Percentiles rank a stretch among this genome's conserved stretches.
Conservation (phyloP, 2,888 invertebrate genomes). For the Horisme vitalbata region DNA sequence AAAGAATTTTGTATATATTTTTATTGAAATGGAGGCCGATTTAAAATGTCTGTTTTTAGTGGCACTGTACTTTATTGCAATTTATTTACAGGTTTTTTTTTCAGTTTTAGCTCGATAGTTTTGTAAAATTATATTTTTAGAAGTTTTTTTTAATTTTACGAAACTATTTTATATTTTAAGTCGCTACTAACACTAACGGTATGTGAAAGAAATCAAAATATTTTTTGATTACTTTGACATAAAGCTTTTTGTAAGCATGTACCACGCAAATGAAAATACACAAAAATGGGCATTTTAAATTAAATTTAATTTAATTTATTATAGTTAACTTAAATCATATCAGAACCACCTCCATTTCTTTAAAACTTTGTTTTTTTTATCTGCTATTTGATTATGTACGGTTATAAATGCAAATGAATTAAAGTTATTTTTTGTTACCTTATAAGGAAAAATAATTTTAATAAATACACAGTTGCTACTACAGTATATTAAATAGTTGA, state of each 20-base stretch:
- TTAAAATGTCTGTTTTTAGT: conserved; percentile 71
- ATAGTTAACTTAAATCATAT: conserved; percentile 20
- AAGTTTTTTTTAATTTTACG: conserved; percentile 44
- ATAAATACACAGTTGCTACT: too few relatives aligned
- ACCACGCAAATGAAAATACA: conserved; percentile 40
- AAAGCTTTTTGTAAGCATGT: conserved; percentile 51
- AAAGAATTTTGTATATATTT: conserved; percentile 24
- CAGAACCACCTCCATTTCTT: conserved; percentile 75
- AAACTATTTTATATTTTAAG: conserved; percentile 34
- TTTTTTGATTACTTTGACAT: conserved; percentile 54
- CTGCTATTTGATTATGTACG: conserved; percentile 10
- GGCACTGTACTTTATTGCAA: conserved; percentile 37
- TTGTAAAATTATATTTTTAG: conserved; percentile 48
- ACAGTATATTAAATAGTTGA: too few relatives aligned
- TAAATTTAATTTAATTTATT: conserved; percentile 27
- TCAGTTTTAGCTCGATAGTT: conserved; percentile 33
- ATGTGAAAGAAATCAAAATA: conserved; percentile 55
- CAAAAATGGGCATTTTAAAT: conserved; percentile 81
- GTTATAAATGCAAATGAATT: background rate
- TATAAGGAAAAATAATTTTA: conserved; percentile 1
- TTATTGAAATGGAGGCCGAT: conserved; percentile 77
- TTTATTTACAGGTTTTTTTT: conserved; percentile 34
- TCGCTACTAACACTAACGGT: conserved; percentile 61
- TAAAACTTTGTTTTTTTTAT: conserved; percentile 42
- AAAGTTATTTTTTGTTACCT: conserved; percentile 1